These are phyloP conservation scores for Calliscelio sp. DNA, from an alignment of 2,888 invertebrate species.

Conservation along the genomic window DNA sequence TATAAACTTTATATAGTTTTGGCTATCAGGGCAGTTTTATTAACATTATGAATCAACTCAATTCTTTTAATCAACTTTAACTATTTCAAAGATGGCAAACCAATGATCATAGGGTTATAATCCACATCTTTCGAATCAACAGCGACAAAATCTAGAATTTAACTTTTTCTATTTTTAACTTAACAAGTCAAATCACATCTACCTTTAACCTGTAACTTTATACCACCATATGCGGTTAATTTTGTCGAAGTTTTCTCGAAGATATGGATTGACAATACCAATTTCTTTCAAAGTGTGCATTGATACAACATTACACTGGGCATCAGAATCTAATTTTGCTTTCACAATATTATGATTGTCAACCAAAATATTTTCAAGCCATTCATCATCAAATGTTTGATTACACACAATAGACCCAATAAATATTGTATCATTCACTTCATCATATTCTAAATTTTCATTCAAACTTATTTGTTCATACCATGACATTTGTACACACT, in stretches of 20 bases:
- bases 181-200: conserved; percentile 46
- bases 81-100: neutral
- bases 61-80: too few relatives aligned
- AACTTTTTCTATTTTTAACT: conserved; percentile 1
- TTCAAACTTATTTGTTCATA: conserved; percentile 24
- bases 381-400: too few relatives aligned
- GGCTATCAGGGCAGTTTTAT: too few relatives aligned
- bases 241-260: conserved; percentile 27
- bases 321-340: too few relatives aligned
- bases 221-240: conserved; percentile 40
- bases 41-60: too few relatives aligned
- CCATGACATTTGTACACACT: conserved; percentile 50
- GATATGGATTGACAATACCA: neutral
- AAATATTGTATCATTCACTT: too few relatives aligned
- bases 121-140: neutral
- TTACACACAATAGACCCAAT: too few relatives aligned
- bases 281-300: neutral
- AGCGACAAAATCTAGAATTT: conserved; percentile 15
- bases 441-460: neutral
- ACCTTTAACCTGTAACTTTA: conserved; percentile 13
- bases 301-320: conserved; percentile 35
- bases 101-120: conserved; percentile 1
- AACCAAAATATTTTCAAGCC: too few relatives aligned
- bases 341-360: too few relatives aligned
- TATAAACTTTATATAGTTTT: too few relatives aligned